A percentile compares a stretch with the other conserved stretches of the same genome.
Conservation (phyloP, 2,113 vertebrate genomes). For the Delphinapterus leucas region DNA sequence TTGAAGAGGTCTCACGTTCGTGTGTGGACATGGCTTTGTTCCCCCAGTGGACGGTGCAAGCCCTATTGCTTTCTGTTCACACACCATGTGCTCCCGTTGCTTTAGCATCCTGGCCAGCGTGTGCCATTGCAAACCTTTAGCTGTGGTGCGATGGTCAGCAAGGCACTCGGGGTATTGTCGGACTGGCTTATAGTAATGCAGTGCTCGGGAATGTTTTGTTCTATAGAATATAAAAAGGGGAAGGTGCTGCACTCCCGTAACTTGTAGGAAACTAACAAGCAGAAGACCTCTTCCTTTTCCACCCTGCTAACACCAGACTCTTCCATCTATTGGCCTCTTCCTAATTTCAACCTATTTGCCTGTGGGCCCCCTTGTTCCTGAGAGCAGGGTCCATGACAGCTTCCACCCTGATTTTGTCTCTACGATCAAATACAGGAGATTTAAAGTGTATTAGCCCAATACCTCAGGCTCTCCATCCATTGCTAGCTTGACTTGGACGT, state of each 20-base stretch:
- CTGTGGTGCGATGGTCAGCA: too few relatives aligned
- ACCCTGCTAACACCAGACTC: background rate
- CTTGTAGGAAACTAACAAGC: background rate
- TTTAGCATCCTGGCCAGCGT: fast-evolving
- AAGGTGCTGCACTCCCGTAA: too few relatives aligned
- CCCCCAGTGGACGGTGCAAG: background rate
- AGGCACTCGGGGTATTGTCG: too few relatives aligned
- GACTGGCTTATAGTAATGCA: fast-evolving
- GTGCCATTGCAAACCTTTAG: background rate
- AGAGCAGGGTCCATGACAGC: too few relatives aligned
- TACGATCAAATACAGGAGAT: background rate
- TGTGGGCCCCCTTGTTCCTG: background rate
- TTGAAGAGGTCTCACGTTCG: background rate
- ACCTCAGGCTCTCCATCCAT: background rate
- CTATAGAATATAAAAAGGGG: background rate
- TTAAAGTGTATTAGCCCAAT: background rate
- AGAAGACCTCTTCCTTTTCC: background rate
- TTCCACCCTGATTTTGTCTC: background rate
- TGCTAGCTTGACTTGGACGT: background rate
- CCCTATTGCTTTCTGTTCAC: background rate
- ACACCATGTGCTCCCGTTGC: fast-evolving
- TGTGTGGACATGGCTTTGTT: background rate
- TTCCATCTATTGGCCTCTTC: background rate
- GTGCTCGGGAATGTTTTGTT: background rate
- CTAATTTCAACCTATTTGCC: background rate